Conservation (phyloP, 2,888 invertebrate genomes). For the Nasonia oneida region DNA sequence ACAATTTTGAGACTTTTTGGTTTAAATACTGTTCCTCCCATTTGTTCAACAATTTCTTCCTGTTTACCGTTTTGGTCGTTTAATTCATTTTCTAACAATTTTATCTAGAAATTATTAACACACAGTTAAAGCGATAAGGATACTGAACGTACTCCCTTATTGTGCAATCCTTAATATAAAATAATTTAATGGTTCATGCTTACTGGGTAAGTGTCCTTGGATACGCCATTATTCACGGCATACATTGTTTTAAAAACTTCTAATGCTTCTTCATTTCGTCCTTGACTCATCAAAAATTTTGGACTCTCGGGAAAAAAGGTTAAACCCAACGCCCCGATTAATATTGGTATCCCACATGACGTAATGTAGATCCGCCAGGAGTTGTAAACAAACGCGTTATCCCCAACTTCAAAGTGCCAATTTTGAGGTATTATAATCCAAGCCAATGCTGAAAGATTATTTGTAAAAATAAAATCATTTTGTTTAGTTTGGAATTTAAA, state of each 20-base stretch:
- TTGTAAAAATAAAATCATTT: neutral
- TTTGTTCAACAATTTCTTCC: neutral
- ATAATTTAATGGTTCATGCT: constrained; percentile 61
- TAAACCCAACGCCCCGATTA: constrained; percentile 83
- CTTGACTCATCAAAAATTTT: constrained; percentile 87
- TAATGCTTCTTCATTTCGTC: constrained; percentile 85
- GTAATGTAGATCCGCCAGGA: constrained; percentile 80
- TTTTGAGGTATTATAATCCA: constrained; percentile 86
- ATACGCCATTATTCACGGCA: constrained; percentile 83
- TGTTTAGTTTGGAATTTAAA: neutral
- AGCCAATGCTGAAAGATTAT: constrained; percentile 82
- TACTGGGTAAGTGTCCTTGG: constrained; percentile 85
- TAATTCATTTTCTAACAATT: constrained; percentile 50
- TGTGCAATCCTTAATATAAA: neutral
- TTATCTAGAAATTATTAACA: constrained; percentile 43
- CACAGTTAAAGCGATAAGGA: neutral
- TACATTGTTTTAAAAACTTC: constrained; percentile 84
- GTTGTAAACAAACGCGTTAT: constrained; percentile 73
- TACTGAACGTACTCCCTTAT: neutral
- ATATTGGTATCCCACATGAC: constrained; percentile 82
- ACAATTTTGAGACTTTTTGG: constrained; percentile 77
- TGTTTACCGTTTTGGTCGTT: constrained; percentile 1
- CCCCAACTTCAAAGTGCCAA: constrained; percentile 62
- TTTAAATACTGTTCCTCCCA: neutral
- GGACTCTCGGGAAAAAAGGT: constrained; percentile 88